Evolutionary conservation across 2,113 vertebrate genomes (phyloP), one percentile per base, ranked within the genome.

Genomic region (Neotragus pygmaeus): DNA sequence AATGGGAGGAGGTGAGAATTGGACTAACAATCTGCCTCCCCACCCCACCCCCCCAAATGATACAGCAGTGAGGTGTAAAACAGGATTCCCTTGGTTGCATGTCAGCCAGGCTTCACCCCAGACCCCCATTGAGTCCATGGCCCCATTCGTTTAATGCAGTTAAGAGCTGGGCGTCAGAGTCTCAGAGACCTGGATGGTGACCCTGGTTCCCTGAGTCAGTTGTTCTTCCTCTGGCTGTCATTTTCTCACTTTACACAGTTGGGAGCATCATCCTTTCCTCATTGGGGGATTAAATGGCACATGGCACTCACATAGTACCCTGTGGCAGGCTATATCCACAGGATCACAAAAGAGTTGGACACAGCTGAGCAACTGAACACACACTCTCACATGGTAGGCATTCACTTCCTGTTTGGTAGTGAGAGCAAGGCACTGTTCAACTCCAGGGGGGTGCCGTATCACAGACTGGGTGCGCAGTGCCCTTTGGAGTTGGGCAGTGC

Each of bases 101-200:
- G 2, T 39, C 25, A 33, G 55, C 64, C 55, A 16, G 4, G 11
- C 55, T 77, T 30, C 57, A 1, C 16, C 11, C 39, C 39, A 15
- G 57, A 49, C n/a, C 23, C 30, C 66, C n/a, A 1, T 2, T 1
- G 3, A 28, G 30, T 47, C 39, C 30, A 14, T 4, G 12, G 75
- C 49, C 82, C 47, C 14, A 0, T 11, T 45, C 30, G 30, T 45
- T 21, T n/a, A 43, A 11, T 1, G 0, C 0, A 0, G 36, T 21
- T 70, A 60, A 25, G 49, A n/a, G 28, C 80, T 53, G 27, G 43
- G 92, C 15, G 0, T 3, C 6, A 10, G n/a, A 9, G 60, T n/a
- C 36, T 36, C 75, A 13, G 17, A 16, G 33, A 28, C 25, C 27
- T 14, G 19, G 51, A 2, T 8, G 51, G 23, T 4, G 11, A 30